Percentiles rank a stretch among this genome's conserved stretches.
phyloP scores from a whole-genome alignment of 2,888 invertebrate species.

The Chironomus riparius region DNA sequence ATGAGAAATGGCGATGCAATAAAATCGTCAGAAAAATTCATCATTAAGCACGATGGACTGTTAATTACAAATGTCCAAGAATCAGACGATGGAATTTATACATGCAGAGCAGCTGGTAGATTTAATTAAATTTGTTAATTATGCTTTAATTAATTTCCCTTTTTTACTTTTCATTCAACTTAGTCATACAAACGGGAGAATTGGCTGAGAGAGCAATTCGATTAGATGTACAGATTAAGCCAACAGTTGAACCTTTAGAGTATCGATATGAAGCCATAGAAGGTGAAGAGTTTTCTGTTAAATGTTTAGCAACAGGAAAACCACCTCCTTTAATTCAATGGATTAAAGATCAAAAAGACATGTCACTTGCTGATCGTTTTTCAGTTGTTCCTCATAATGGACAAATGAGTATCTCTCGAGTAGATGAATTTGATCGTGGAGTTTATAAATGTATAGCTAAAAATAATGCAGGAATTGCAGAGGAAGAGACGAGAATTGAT shows the following conservation, averaged over 20 bases:
- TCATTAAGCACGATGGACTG: conserved; percentile 65
- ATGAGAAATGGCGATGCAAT: conserved; percentile 43
- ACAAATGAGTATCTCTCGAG: conserved; percentile 60
- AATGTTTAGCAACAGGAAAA: conserved; percentile 73
- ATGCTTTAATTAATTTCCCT: no score
- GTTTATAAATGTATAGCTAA: conserved; percentile 71
- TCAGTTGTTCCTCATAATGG: conserved; percentile 62
- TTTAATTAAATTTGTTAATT: no score
- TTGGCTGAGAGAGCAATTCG: conserved; percentile 66
- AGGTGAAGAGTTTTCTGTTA: conserved; percentile 65
- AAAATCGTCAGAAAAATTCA: conserved; percentile 58
- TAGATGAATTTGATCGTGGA: conserved; percentile 69
- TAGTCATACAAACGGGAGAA: conserved; percentile 68
- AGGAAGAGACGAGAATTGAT: conserved; percentile 57
- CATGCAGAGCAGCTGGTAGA: conserved; percentile 63
- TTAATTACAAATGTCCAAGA: conserved; percentile 67
- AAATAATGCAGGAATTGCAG: conserved; percentile 66
- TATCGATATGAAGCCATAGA: conserved; percentile 62
- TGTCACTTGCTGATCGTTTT: conserved; percentile 54
- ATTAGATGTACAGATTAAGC: conserved; percentile 61
- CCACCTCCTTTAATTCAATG: conserved; percentile 76
- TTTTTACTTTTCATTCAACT: no score
- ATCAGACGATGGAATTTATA: conserved; percentile 77
- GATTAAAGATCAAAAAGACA: conserved; percentile 67
- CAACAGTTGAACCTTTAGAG: conserved; percentile 57